Conservation (phyloP, 2,888 invertebrate species). For the Reticulitermes lucifugus region DNA sequence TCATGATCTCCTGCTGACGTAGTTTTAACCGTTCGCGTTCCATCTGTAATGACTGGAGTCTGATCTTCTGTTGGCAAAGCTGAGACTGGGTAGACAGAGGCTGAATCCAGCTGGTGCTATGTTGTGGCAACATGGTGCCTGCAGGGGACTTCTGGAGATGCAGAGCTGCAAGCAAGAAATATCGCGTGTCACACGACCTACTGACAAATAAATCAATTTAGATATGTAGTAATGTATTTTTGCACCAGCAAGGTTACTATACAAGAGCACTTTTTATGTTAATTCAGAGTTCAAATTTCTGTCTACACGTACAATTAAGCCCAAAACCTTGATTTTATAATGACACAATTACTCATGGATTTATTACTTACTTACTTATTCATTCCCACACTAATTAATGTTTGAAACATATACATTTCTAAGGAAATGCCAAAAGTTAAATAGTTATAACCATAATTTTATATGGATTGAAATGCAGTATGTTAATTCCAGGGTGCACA, state of each 20-base stretch:
- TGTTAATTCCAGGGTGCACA: no score
- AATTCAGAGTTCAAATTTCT: no score
- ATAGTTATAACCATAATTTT: no score
- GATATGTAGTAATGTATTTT: not conserved
- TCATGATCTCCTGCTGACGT: conserved; percentile 88
- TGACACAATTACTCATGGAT: no score
- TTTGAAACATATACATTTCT: no score
- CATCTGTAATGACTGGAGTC: conserved; percentile 85
- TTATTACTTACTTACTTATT: no score
- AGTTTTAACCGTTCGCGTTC: conserved; percentile 91
- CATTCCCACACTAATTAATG: no score
- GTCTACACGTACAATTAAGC: no score
- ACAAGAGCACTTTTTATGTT: not conserved
- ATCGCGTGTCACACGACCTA: not conserved
- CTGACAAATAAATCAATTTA: no score
- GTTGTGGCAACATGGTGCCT: conserved; percentile 69
- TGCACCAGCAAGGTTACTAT: conserved; percentile 6
- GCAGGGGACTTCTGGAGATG: conserved; percentile 70
- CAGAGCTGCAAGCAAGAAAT: conserved; percentile 62
- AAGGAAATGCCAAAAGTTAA: no score
- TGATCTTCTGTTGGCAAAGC: conserved; percentile 77
- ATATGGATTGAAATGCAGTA: no score
- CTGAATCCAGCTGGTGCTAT: conserved; percentile 62
- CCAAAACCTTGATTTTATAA: no score
- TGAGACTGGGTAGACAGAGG: conserved; percentile 64